Evolutionary conservation across 1,140 invertebrate genomes (phyloP).

Genomic region (Globodera rostochiensis): DNA sequence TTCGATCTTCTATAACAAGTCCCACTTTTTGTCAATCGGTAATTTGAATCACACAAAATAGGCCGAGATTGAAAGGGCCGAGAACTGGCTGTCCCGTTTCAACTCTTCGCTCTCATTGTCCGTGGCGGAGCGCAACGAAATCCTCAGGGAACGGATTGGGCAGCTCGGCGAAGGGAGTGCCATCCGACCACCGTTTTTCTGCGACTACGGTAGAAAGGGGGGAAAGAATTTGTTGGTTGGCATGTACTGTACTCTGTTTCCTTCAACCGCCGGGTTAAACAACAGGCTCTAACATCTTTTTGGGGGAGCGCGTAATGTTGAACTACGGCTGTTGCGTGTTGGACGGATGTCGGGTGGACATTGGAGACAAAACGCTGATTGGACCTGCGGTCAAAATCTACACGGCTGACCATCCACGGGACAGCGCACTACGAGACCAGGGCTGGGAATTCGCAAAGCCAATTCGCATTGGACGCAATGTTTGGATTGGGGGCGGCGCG

Average conservation of each 20-base stretch:
- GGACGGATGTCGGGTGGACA: conserved; percentile 39
- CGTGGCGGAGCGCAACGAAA: neutral
- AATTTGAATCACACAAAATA: neutral
- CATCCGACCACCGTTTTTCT: conserved; percentile 30
- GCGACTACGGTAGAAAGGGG: conserved; percentile 19
- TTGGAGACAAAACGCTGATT: conserved; percentile 36
- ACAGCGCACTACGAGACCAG: conserved; percentile 49
- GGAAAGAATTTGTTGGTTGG: neutral
- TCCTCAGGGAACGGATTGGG: conserved; percentile 17
- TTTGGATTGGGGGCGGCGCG: conserved; percentile 57
- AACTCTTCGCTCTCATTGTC: neutral
- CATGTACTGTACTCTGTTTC: neutral
- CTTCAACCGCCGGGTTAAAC: neutral
- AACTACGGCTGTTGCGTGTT: conserved; percentile 51
- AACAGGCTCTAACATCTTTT: conserved; percentile 16
- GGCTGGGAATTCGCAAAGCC: conserved; percentile 30
- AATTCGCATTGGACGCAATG: conserved; percentile 37
- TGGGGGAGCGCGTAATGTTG: conserved; percentile 43
- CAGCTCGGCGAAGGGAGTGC: conserved; percentile 1
- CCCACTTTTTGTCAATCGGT: neutral
- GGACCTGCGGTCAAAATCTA: conserved; percentile 24
- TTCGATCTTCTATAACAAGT: neutral
- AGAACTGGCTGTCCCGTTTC: conserved; percentile 4
- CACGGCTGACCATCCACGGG: conserved; percentile 23
- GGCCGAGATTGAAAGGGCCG: neutral